These are phyloP conservation scores for Ptilorrhoa leucosticta DNA, from an alignment of 2,113 vertebrate species.

Conservation along the genomic window DNA sequence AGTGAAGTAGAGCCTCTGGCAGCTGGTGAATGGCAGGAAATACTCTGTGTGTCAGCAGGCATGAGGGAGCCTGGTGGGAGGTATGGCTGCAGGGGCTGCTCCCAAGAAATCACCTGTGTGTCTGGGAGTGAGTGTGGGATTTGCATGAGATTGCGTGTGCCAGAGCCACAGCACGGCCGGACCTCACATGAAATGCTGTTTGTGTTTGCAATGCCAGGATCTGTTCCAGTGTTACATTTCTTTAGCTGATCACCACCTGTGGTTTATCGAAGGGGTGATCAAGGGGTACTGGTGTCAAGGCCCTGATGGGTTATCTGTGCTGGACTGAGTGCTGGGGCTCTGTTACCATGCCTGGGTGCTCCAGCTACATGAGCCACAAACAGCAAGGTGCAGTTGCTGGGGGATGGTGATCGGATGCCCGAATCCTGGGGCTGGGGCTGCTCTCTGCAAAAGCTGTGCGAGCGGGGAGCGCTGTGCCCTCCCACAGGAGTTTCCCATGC, in stretches of 20 bases:
- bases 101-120: not conserved
- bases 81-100: not conserved
- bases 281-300: not conserved
- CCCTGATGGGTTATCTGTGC: not conserved
- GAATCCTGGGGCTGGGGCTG: not conserved
- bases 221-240: not conserved
- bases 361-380: not conserved
- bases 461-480: not conserved
- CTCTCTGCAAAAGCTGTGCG: rapidly evolving
- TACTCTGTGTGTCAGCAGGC: not conserved
- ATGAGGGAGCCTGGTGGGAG: not conserved
- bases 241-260: not conserved
- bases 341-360: not conserved
- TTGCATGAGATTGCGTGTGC: not conserved
- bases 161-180: not conserved
- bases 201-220: not conserved
- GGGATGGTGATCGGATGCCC: not conserved
- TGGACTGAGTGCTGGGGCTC: not conserved
- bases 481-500: not conserved
- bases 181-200: not conserved
- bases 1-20: not conserved
- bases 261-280: not conserved
- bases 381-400: not conserved
- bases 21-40: not conserved
- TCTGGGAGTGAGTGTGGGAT: not conserved